phyloP scores from a whole-genome alignment of 1,140 invertebrate genomes.

The Heliconius congener region DNA sequence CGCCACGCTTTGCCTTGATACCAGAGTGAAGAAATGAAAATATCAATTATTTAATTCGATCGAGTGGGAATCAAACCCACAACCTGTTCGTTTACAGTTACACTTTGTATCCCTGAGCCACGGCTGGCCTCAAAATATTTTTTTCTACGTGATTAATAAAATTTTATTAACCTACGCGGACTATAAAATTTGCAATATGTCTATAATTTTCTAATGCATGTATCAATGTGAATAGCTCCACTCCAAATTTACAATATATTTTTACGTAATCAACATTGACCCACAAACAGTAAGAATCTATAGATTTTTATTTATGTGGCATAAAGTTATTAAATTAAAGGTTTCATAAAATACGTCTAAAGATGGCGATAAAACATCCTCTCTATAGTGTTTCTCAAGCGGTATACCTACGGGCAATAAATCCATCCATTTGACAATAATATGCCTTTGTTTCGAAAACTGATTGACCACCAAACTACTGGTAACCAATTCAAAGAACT shows the following conservation, averaged over 20 bases:
- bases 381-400: conserved; percentile 4
- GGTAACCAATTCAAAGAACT: background rate
- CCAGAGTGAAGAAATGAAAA: too few relatives aligned
- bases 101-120: too few relatives aligned
- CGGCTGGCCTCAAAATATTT: background rate
- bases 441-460: conserved; percentile 29
- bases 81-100: too few relatives aligned
- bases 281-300: conserved; percentile 31
- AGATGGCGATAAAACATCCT: conserved; percentile 18
- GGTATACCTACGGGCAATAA: conserved; percentile 4
- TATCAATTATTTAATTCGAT: too few relatives aligned
- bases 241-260: conserved; percentile 22
- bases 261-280: conserved; percentile 45
- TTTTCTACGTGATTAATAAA: conserved; percentile 24
- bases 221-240: conserved; percentile 20
- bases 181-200: conserved; percentile 20
- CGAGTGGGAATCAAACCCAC: too few relatives aligned
- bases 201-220: conserved; percentile 23
- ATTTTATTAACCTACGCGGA: conserved; percentile 23
- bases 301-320: conserved; percentile 32
- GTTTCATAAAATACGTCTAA: conserved; percentile 20
- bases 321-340: conserved; percentile 26
- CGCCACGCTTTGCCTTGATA: too few relatives aligned
- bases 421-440: conserved; percentile 22
- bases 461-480: conserved; percentile 7